Evolutionary conservation across 2,888 invertebrate genomes (phyloP), one percentile per base, ranked within the genome.

Genomic region (Drosophila peninsularis): DNA sequence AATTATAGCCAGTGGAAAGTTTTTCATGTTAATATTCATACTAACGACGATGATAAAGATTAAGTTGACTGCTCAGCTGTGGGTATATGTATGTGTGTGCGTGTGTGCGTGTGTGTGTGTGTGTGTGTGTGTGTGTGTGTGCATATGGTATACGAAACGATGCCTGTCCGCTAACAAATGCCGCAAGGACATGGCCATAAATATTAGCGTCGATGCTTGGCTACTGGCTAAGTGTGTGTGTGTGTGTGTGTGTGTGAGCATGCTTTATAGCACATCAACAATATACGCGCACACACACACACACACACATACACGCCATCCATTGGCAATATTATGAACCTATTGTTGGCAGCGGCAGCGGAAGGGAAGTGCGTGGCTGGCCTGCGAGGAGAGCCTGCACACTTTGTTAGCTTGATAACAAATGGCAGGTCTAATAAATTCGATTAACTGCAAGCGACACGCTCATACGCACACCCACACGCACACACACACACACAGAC

Each of bases 371-470:
- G 1, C 24, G 24, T 24, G 45, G 21, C 19, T 47, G 17, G 14
- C 5, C 41, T 32, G 41, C 14, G 42, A 37, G 44, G 42, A 37
- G 41, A 32, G 56, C 21, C 56, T 68, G 70, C 52, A 65, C 70
- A 78, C 74, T 71, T 71, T 73, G 81, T 77, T 80, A 62, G 45
- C 58, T 66, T 75, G 64, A 78, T 77, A 78, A 78, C 78, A 77
- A 78, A 78, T 80, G 72, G 68, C 72, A 65, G 76, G 24, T 69
- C 87, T 80, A 88, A 83, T 88, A 88, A 88, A 83, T 83, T 83
- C 83, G 82, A 83, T 83, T 83, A 88, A 77, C 85, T 83, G 81
- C 84, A 65, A 65, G 75, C 55, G 66, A 72, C 60, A 64, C 62
- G 61, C 73, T 61, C 41, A 37, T 39, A 41, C 52, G n/a, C 49